Percentiles rank a stretch among this genome's conserved stretches.
Conservation (phyloP, 2,797 vertebrate species). For the Sebastes itinus region DNA sequence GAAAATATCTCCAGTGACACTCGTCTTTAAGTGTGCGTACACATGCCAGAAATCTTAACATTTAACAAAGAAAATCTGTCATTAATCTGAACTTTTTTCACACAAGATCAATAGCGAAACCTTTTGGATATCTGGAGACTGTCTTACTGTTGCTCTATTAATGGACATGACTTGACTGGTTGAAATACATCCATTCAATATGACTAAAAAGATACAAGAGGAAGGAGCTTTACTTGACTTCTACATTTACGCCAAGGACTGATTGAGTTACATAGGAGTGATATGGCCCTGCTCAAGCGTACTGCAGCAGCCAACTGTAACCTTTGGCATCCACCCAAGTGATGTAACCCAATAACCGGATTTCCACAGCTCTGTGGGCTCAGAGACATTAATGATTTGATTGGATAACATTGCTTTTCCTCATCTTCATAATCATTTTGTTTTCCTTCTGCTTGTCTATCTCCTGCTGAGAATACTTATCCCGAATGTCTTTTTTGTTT, state of each 20-base stretch:
- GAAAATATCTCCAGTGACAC: neutral
- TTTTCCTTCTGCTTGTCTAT: neutral
- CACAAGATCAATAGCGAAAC: neutral
- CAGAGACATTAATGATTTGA: slow-evolving; percentile 32
- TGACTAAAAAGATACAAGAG: neutral
- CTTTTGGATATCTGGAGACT: neutral
- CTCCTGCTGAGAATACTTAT: neutral
- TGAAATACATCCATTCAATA: neutral
- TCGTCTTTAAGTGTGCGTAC: neutral
- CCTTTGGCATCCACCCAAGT: slow-evolving; percentile 28
- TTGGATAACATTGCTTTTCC: slow-evolving; percentile 29
- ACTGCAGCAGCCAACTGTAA: neutral
- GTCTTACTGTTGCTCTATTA: neutral
- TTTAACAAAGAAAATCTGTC: neutral
- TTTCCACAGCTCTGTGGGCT: slow-evolving; percentile 22
- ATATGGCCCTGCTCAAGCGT: neutral
- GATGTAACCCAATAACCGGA: slow-evolving; percentile 53
- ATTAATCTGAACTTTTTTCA: neutral
- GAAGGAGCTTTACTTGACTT: neutral
- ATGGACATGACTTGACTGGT: neutral
- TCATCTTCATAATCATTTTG: slow-evolving; percentile 41
- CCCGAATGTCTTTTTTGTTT: neutral
- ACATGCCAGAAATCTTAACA: neutral
- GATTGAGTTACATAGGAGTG: neutral
- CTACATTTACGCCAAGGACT: neutral